Evolutionary conservation across 2,888 invertebrate species (phyloP).

Genomic region (Nasonovia ribisnigri): DNA sequence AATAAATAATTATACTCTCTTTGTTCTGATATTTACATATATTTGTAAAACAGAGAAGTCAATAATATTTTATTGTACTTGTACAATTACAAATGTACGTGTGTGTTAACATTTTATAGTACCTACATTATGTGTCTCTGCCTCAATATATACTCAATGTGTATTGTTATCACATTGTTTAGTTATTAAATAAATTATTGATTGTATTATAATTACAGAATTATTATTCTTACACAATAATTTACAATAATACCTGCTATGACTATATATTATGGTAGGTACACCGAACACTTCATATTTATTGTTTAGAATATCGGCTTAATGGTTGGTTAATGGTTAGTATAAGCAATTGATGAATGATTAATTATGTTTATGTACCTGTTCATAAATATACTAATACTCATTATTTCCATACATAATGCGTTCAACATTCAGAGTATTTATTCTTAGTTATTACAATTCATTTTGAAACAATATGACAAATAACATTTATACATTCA

Average conservation of each 20-base stretch:
- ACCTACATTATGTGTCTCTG: neutral
- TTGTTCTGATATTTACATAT: neutral
- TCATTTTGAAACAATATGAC: neutral
- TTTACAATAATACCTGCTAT: neutral
- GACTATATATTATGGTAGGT: neutral
- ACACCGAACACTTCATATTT: constrained; percentile 2
- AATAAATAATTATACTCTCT: neutral
- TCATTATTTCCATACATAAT: neutral
- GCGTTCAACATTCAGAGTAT: neutral
- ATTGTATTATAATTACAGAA: neutral
- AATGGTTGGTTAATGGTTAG: neutral
- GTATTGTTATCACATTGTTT: neutral
- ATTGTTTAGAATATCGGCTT: neutral
- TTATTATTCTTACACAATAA: neutral
- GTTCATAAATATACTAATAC: neutral
- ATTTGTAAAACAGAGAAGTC: neutral
- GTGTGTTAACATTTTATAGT: neutral
- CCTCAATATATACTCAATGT: neutral
- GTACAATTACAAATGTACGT: neutral
- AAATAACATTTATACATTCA: neutral
- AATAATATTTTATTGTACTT: neutral
- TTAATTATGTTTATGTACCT: neutral
- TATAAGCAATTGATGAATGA: neutral
- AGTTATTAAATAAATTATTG: neutral
- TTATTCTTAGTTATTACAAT: neutral